Evolutionary conservation across 2,797 vertebrate species (phyloP), one percentile per base, ranked within the genome.

Genomic region (Ceryle rudis): DNA sequence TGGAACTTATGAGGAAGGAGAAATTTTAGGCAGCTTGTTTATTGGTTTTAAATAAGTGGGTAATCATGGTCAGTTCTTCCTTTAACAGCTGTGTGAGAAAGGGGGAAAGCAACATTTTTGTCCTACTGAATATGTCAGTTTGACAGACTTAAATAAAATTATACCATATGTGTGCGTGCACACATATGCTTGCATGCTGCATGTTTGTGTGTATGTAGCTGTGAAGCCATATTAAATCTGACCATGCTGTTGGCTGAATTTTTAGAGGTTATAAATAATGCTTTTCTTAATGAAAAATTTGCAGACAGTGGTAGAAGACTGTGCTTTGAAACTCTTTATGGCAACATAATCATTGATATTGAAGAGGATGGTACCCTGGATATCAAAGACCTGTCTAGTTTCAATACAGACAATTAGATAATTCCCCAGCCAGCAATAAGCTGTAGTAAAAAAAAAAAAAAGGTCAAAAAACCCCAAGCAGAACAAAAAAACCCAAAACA

Each of bases 401-500:
- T 90, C 57, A 39, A 15, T 67, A 21, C 2, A 49, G 47, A 62
- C 6, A 62, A 46, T 10, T 23, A 61, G 39, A 74, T 67, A 29
- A 73, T 35, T 65, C 9, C 5, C 2, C 7, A 67, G 33, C 1
- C 31, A 89, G 26, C 13, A 55, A 28, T 19, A 80, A 47, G 20
- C 31, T 9, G 10, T 37, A 17, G 12, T 26, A 2, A n/a, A 55
- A 80, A n/a, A n/a, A 57, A n/a, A 10, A 44, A 20, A 44, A 20
- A 44, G 19, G 44, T 37, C 44, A 46, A 42, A 49, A 55, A 14
- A 2, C 3, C 11, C 23, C 11, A 74, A 47, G 9, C 4, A 62
- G 17, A 61, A 55, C 3, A 41, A 71, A 10, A 47, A 67, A 62
- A 28, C 4, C 0, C 0, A 4, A 54, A 51, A 25, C 3, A 22